Conservation (phyloP, 2,113 vertebrate species). For the Phylloscopus whistleri region DNA sequence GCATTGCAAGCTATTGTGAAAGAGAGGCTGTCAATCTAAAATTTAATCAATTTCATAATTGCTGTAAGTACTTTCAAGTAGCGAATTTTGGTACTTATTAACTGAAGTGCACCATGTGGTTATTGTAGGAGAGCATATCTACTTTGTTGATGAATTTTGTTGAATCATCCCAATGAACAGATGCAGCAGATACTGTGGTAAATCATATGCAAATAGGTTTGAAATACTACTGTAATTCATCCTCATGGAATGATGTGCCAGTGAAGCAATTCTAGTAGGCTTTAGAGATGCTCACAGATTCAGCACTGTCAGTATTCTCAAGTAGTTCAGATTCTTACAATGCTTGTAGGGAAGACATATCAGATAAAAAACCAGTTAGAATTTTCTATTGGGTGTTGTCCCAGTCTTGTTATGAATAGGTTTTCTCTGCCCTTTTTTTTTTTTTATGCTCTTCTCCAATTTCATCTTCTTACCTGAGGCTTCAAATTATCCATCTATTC, state of each 20-base stretch:
- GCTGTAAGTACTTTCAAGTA: background rate
- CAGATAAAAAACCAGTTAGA: background rate
- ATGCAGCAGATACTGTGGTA: conserved; percentile 15
- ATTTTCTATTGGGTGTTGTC: background rate
- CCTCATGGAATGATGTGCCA: background rate
- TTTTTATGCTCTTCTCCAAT: background rate
- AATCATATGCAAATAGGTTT: conserved; percentile 19
- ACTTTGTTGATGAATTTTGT: background rate
- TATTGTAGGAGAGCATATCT: background rate
- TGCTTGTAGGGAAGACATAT: background rate
- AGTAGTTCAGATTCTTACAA: background rate
- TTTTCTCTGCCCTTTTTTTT: background rate
- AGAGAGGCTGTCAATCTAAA: background rate
- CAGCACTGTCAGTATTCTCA: background rate
- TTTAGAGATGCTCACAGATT: background rate
- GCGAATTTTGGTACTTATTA: background rate
- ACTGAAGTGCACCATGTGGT: background rate
- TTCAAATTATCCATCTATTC: conserved; percentile 3
- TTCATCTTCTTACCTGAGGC: background rate
- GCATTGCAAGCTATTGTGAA: background rate
- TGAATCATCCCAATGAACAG: background rate
- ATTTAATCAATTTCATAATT: background rate
- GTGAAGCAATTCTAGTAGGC: background rate
- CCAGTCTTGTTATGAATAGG: background rate
- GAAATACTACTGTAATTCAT: conserved; percentile 10